Base-by-base conservation (phyloP, 2,797 vertebrate species). In the Florisuga fusca region DNA sequence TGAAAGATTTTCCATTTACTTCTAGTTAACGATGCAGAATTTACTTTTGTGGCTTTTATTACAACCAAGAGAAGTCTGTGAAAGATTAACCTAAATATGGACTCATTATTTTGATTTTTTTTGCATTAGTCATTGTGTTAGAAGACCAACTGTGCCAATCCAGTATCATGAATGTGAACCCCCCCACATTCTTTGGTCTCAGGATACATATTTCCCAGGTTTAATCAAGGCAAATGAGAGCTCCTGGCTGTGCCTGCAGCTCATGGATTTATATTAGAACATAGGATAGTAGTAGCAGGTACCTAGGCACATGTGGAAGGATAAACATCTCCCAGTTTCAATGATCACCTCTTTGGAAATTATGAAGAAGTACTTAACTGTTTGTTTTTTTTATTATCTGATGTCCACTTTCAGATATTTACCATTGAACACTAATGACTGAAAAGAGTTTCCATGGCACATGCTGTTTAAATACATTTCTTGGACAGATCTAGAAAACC, bases 401-500 rank as follows among this genome's bases (percentile, higher is more conserved):
- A 43, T 82, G 59, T 74, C 67, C n/a, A 12, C 57, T 72, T 90
- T 83, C 74, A 57, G 41, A 57, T 77, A 26, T 61, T 91, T 93
- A 15, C 58, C 31, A 7, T 23, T 68, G 68, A 88, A 62, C 43
- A 26, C 73, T 72, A 43, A 55, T 36, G 62, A 77, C 59, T 88
- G 17, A 58, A 94, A 80, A 21, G 11, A 31, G 25, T 81, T 95
- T 86, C 34, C 0, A 1, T 54, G 81, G 73, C 66, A 67, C 79
- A 87, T 78, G 27, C 73, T 93, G 87, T 91, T 96, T 67, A 67
- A 94, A 89, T 95, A 81, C 63, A 54, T 90, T 96, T 91, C 76
- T 95, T 94, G 92, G 94, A 92, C 0, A 0, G 63, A 73, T 73
- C 38, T 66, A 91, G 31, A 89, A 95, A 93, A 77, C 67, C 95